Evolutionary conservation across 37 sponge, comb jelly and placozoan genomes (phyloP).

Genomic region (Theonella swinhoei): DNA sequence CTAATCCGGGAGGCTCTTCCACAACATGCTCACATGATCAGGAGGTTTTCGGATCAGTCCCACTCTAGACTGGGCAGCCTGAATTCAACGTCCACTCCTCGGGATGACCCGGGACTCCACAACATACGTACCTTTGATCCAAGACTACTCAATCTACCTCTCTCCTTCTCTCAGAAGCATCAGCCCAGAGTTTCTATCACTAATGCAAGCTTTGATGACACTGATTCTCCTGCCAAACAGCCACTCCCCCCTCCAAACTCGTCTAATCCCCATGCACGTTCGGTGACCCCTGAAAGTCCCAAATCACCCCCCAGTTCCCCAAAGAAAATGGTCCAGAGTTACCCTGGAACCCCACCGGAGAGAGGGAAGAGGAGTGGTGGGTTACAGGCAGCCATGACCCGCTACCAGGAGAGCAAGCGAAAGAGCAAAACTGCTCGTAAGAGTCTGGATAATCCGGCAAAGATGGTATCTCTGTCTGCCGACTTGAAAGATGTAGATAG

Average conservation of each 20-base stretch:
- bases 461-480: too few species aligned
- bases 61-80: too few species aligned
- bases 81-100: neutral
- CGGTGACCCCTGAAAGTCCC: neutral
- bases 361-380: constrained; percentile 33
- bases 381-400: constrained; percentile 31
- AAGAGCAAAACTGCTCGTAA: too few species aligned
- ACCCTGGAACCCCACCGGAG: neutral
- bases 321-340: neutral
- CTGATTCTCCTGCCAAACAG: neutral
- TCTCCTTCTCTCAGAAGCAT: neutral
- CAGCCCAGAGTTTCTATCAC: neutral
- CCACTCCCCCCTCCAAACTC: neutral
- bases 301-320: neutral
- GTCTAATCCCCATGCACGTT: neutral
- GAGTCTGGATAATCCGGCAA: too few species aligned
- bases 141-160: neutral
- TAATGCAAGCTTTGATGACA: neutral
- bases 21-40: neutral
- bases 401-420: constrained; percentile 60
- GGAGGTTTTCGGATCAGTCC: neutral
- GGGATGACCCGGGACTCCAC: neutral
- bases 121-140: neutral
- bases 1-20: neutral
- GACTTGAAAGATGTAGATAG: too few species aligned